phyloP scores from a whole-genome alignment of 2,113 vertebrate species.

The Ellobius talpinus region DNA sequence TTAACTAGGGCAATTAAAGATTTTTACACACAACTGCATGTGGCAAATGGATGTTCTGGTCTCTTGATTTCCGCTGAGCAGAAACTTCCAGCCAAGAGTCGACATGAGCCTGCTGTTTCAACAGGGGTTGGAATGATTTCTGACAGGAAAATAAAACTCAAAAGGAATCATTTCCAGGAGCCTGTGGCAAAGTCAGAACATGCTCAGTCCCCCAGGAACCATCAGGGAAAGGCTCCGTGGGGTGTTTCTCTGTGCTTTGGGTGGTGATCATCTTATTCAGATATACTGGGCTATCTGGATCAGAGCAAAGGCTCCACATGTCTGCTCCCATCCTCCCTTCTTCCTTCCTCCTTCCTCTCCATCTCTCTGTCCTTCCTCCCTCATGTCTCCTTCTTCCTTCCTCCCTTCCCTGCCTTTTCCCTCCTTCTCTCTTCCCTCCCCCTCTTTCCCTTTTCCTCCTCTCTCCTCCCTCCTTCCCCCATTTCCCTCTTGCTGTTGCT shows the following conservation, averaged over 20 bases:
- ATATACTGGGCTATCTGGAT: not conserved
- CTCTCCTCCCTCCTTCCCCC: not conserved
- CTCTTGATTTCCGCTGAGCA: constrained; percentile 42
- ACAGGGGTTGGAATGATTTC: constrained; percentile 39
- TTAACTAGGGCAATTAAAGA: constrained; percentile 42
- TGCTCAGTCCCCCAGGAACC: not conserved
- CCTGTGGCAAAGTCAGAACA: not conserved
- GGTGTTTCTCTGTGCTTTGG: not conserved
- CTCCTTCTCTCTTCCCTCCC: no score
- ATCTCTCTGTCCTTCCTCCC: not conserved
- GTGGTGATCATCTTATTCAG: no score
- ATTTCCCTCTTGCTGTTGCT: not conserved
- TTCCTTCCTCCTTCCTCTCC: no score
- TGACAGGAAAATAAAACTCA: not conserved
- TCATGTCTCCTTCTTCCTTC: not conserved
- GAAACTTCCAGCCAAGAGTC: constrained; percentile 42
- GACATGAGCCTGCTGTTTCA: constrained; percentile 41
- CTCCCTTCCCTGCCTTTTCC: no score
- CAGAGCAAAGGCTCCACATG: no score
- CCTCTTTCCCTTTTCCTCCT: no score
- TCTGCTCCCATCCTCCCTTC: no score
- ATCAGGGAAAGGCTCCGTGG: not conserved
- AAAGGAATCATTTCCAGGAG: constrained; percentile 1
- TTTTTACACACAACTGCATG: not conserved
- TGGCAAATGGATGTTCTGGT: constrained; percentile 47